Evolutionary conservation across 2,888 invertebrate species (phyloP), one percentile per base, ranked within the genome.

Genomic region (Empis livida): DNA sequence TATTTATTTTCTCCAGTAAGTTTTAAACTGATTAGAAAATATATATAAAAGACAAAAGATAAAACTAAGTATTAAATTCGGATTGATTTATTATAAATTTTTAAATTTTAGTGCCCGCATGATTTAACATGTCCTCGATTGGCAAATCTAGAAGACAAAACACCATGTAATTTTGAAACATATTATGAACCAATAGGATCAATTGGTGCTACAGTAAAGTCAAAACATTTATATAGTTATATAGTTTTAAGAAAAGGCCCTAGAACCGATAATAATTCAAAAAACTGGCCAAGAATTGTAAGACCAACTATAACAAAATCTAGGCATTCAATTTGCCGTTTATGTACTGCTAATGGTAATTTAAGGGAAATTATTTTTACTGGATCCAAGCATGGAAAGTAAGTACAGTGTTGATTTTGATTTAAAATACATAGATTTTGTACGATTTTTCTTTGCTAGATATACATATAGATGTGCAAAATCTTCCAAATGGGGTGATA

Each of bases 111-210:
- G 73, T 96, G 95, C 63, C 85, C 93, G 0, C 90, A 92, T 59
- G 86, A 91, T 57, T 63, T 70, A 17, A 58, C 71, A 0, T 96
- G 95, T 62, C 95, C 95, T 0, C 73, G 84, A 54, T 47, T 63
- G 1, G 47, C 73, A 17, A 68, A 73, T 47, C 14, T 51, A 42
- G 53, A 53, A 2, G 77, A 81, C 46, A 67, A 76, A 8, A 81
- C 79, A 0, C 87, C 89, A 0, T 94, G 93, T 57, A 88, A 86
- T 61, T 92, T 89, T 63, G 64, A 78, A 54, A 75, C 80, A 44
- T 61, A 71, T 16, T 89, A 82, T 58, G 68, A 75, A 51, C 67
- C 77, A 0, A 59, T 82, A 45, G 53, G 55, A 4, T 71, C 76
- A 1, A 73, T 75, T 45, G 74, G 72, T 1, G 61, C 69, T 42